Evolutionary conservation across 2,113 vertebrate species (phyloP), one percentile per base, ranked within the genome.

Genomic region (Cepphus grylle): DNA sequence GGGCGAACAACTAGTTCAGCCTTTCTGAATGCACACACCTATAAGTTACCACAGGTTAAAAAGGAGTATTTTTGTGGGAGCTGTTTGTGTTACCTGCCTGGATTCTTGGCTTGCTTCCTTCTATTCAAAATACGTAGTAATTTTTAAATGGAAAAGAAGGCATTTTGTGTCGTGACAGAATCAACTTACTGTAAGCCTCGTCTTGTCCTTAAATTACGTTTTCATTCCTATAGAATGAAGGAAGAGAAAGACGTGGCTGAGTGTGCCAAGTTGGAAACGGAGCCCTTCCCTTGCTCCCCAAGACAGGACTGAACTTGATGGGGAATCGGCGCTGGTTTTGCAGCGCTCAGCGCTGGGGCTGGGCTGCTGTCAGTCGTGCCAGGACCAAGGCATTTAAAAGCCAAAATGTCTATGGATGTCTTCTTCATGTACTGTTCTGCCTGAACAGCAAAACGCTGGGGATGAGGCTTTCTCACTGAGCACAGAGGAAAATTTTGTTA

Each of bases 151-250:
- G 58, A 79, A 94, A 85, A 84, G 17, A 47, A 76, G 80, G 49
- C 7, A 73, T 59, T 88, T 78, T 62, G 58, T 56, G 15, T 86
- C 88, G 84, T 74, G 84, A 88, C 67, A 81, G 78, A 90, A 91
- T 84, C 58, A 25, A 56, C 20, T 65, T 86, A 71, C n/a, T 20
- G 22, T 91, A 77, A 88, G 79, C 85, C 79, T 90, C 61, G 49
- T 93, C 83, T 79, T 95, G 93, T 91, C 73, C 69, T 93, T 80
- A 92, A 89, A 84, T 91, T 94, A 78, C 59, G 55, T 81, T 92
- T 81, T 76, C 81, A 72, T 94, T 95, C 63, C 62, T 86, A 65
- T 38, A 88, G 63, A 93, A 87, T 91, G 91, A 94, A 92, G 91
- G 93, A 95, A 93, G 40, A 88, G 58, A 88, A 84, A 93, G 83